A percentile compares a stretch with the other conserved stretches of the same genome.
Conservation (phyloP, 2,888 invertebrate genomes). For the Asteroscopus sphinx region DNA sequence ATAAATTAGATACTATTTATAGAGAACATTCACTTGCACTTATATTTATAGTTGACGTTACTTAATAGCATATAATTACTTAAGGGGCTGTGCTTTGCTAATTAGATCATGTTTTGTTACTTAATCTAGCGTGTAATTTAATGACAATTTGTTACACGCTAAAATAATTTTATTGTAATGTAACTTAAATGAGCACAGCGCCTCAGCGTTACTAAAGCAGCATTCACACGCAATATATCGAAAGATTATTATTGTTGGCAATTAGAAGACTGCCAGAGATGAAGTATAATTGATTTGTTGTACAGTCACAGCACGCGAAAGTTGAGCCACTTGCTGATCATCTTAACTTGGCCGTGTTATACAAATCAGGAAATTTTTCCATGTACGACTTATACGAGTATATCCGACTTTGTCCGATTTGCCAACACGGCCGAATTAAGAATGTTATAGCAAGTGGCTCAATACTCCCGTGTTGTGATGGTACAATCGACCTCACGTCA, state of each 20-base stretch:
- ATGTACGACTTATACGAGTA: too few species aligned
- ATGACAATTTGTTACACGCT: too few species aligned
- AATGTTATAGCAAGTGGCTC: too few species aligned
- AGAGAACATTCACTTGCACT: slow-evolving; percentile 45
- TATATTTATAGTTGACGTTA: slow-evolving; percentile 58
- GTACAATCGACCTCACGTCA: too few species aligned
- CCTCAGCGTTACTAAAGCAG: slow-evolving; percentile 27
- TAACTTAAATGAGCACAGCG: slow-evolving; percentile 13
- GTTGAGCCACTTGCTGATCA: too few species aligned
- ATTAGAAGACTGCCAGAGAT: slow-evolving; percentile 20
- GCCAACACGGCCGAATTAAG: too few species aligned
- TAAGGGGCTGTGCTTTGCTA: slow-evolving; percentile 6
- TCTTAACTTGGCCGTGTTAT: too few species aligned
- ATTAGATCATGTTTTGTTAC: neutral
- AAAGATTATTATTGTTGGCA: slow-evolving; percentile 1
- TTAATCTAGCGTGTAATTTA: too few species aligned
- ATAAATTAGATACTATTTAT: slow-evolving; percentile 45
- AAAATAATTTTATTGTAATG: neutral
- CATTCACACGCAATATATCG: slow-evolving; percentile 26
- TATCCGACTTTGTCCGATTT: too few species aligned
- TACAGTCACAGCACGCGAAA: too few species aligned
- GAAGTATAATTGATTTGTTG: slow-evolving; percentile 17
- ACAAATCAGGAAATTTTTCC: too few species aligned
- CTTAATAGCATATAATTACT: slow-evolving; percentile 20
- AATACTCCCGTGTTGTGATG: too few species aligned